Evolutionary conservation across 2,888 invertebrate species (phyloP), one percentile per base, ranked within the genome.

Genomic region (Dryobota labecula): DNA sequence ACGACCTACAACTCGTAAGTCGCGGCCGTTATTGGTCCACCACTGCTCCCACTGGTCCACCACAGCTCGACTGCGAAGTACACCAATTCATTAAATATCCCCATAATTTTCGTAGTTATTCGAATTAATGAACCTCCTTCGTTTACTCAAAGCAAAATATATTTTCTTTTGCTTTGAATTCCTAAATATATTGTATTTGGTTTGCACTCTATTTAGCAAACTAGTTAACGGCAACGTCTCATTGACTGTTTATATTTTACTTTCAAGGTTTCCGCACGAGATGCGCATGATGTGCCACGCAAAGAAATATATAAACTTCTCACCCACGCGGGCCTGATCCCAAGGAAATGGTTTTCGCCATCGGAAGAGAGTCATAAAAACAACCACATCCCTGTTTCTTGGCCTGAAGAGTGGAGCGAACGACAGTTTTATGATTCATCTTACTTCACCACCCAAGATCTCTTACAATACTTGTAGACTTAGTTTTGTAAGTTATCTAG

Each of bases 271-370:
- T 94, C 92, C 82, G 95, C 96, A 57, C 93, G 97, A 41, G 96
- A 97, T 80, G 96, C 97, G 3, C 96, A 97, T 82, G 94, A 95
- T 77, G 96, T 97, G 58, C 91, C 97, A n/a, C 95, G 97, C 30
- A 93, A 94, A 60, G 96, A 97, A 88, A 97, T 97, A 78, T 97
- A 97, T 91, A 96, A 96, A 63, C 96, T 97, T 51, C 92, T 97
- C 60, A 96, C 96, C 1, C 97, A 97, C 89, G 97, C 97, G 0
- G 97, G 97, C 2, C 92, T 97, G 36, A 93, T 97, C 58, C 93
- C 94, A 38, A 90, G 96, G 51, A 84, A 87, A 62, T 54, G n/a
- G 15, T 80, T 62, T 36, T 61, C 71, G 3, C 53, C 70, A 13
- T 60, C 63, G 0, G 69, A 53, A 36, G 27, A 41, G 13, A 73